These are phyloP conservation scores for Condylura cristata DNA, from an alignment of 2,113 vertebrate genomes.

Conservation along the genomic window DNA sequence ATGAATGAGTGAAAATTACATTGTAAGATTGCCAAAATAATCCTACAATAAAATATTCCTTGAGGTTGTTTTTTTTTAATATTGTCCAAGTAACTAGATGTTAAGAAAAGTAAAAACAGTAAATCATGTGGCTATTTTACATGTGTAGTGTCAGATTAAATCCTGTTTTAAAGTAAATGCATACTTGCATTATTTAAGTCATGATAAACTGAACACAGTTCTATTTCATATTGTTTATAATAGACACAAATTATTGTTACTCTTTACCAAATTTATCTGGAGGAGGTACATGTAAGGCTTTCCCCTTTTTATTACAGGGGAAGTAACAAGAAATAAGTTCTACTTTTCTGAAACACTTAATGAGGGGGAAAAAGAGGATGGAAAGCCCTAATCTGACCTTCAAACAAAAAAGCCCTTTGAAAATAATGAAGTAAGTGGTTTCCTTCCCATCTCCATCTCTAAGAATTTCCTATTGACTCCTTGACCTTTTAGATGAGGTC, in stretches of 20 bases:
- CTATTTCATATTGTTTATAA: background rate
- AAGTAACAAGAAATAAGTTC: slow-evolving; percentile 44
- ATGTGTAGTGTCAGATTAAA: background rate
- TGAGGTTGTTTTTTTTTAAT: background rate
- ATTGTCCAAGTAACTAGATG: background rate
- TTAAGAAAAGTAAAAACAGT: background rate
- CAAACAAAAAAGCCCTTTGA: slow-evolving; percentile 77
- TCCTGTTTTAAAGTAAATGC: background rate
- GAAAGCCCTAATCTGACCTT: slow-evolving; percentile 64
- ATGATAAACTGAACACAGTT: background rate
- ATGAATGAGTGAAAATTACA: background rate
- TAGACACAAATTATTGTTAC: background rate
- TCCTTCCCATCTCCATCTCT: slow-evolving; percentile 66
- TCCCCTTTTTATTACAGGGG: background rate
- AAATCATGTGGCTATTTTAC: background rate
- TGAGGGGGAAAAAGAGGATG: slow-evolving; percentile 21
- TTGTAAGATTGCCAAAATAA: background rate
- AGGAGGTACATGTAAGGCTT: slow-evolving; percentile 12
- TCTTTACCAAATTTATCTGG: background rate
- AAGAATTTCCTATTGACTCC: slow-evolving; percentile 74
- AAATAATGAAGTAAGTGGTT: slow-evolving; percentile 75
- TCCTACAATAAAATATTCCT: background rate
- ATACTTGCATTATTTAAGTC: background rate
- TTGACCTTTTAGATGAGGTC: slow-evolving; percentile 78
- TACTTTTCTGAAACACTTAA: slow-evolving; percentile 64